Conservation (phyloP, 1,140 invertebrate genomes). For the Zaprionus inermis region DNA sequence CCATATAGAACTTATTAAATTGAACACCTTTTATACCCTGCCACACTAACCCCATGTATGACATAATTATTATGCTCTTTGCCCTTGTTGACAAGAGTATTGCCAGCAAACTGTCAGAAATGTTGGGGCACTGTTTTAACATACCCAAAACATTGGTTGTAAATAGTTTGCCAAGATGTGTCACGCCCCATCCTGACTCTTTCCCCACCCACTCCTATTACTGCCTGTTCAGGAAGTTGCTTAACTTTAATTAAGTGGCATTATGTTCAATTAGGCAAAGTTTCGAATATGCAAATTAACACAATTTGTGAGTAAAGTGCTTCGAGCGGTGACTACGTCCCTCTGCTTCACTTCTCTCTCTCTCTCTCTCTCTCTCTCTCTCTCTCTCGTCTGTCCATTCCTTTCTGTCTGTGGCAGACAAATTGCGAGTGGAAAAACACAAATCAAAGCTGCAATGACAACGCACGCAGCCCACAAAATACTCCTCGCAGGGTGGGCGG, state of each 20-base stretch:
- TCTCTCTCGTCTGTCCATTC: neutral
- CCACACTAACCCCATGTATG: neutral
- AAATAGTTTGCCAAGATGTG: conserved; percentile 48
- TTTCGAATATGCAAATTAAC: conserved; percentile 81
- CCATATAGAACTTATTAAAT: too few species aligned
- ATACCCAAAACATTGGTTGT: conserved; percentile 13
- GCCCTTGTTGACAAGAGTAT: conserved; percentile 4
- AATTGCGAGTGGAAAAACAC: conserved; percentile 60
- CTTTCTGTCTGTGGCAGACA: conserved; percentile 53
- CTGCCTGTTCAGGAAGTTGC: conserved; percentile 57
- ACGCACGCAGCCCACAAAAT: conserved; percentile 3
- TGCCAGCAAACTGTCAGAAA: conserved; percentile 69
- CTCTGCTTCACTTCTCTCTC: neutral
- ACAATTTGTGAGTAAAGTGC: conserved; percentile 65
- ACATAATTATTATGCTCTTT: neutral
- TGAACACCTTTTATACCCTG: neutral
- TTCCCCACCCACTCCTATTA: neutral
- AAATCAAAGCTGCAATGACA: conserved; percentile 62
- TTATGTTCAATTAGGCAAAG: conserved; percentile 81
- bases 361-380: neutral
- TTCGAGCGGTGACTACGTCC: conserved; percentile 28
- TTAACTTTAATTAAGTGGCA: conserved; percentile 81
- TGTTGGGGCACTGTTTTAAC: conserved; percentile 55
- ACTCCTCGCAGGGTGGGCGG: neutral
- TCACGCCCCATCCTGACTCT: neutral